Base-by-base conservation (phyloP, 2,888 invertebrate genomes). In the Eupithecia inturbata region DNA sequence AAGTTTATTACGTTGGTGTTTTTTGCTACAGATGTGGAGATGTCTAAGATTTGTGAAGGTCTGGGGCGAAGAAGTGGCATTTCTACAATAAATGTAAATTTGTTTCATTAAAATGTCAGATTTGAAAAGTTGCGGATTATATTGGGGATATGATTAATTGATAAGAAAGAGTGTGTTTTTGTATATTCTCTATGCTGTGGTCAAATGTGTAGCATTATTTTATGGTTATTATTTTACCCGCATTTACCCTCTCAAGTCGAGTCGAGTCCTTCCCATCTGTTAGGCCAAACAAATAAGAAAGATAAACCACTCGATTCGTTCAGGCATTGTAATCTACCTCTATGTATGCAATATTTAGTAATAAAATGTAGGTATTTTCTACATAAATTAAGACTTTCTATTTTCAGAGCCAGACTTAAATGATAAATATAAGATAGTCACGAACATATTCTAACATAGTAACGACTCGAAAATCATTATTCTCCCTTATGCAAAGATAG, bases 1-100 rank as follows among this genome's bases (percentile, higher is more conserved):
- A 77, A 77, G 72, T 80, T 80, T 71, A 64, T 76, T 78, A 79
- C 69, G 75, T 75, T 77, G 73, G 66, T 70, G 67, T 72, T 78
- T 36, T 66, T 26, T 68, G 28, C 33, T 66, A 16, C 14, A 66
- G 39, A 66, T 39, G 66, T 39, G 10, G 0, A 19, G 3, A 31
- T 26, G 33, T 63, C 39, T 19, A 19, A 19, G 45, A n/a, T 45
- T 45, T n/a, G 19, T 7, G 19, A 19, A 41, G 19, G 45, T 6
- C 7, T 49, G n/a, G 45, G 49, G 41, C 16, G 41, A 22, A n/a
- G 10, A 10, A 22, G 22, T 53, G 10, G 45, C 10, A 1, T 22
- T 53, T 10, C n/a, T 53, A 22, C 9, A 22, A n/a, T n/a, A n/a
- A n/a, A n/a, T n/a, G n/a, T n/a, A n/a, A n/a, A n/a, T n/a, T n/a